Percentiles rank a stretch among this genome's conserved stretches.
Conservation (phyloP, 92 coral and sea anemone species). For the Zoanthus sansibaricus region DNA sequence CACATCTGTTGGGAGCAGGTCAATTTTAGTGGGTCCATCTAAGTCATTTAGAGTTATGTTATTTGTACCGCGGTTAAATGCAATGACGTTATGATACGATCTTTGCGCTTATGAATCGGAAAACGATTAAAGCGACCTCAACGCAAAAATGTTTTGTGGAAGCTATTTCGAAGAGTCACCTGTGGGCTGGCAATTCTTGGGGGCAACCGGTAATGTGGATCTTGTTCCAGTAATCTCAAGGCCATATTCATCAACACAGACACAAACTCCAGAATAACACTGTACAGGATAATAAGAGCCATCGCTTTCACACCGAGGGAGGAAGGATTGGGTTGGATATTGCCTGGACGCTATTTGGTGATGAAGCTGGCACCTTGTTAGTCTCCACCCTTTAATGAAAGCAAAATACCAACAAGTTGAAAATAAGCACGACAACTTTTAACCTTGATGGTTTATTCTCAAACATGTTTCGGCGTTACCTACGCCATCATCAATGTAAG, state of each 20-base stretch:
- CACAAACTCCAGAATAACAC: slow-evolving; percentile 80
- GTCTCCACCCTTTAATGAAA: slow-evolving; percentile 68
- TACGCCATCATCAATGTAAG: too few relatives aligned
- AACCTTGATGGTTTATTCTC: too few relatives aligned
- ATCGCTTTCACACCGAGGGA: slow-evolving; percentile 86
- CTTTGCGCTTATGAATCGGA: too few relatives aligned
- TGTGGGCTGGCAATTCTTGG: slow-evolving; percentile 60
- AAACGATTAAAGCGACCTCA: too few relatives aligned
- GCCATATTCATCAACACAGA: slow-evolving; percentile 92
- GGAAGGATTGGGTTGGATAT: slow-evolving; percentile 44
- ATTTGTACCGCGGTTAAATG: too few relatives aligned
- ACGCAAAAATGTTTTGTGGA: too few relatives aligned
- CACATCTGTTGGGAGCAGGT: too few relatives aligned
- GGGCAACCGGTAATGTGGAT: slow-evolving; percentile 61
- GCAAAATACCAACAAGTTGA: neutral
- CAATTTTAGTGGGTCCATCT: too few relatives aligned
- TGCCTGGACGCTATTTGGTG: slow-evolving; percentile 57
- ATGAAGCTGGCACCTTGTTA: slow-evolving; percentile 75
- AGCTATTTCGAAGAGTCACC: neutral
- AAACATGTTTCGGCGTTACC: too few relatives aligned
- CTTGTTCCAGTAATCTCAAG: slow-evolving; percentile 75
- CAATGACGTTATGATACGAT: too few relatives aligned
- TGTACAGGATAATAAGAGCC: slow-evolving; percentile 94
- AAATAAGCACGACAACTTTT: too few relatives aligned
- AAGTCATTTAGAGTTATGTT: too few relatives aligned